Evolutionary conservation across 2,888 invertebrate species (phyloP), one percentile per base, ranked within the genome.

Genomic region (Drosophila affinis): DNA sequence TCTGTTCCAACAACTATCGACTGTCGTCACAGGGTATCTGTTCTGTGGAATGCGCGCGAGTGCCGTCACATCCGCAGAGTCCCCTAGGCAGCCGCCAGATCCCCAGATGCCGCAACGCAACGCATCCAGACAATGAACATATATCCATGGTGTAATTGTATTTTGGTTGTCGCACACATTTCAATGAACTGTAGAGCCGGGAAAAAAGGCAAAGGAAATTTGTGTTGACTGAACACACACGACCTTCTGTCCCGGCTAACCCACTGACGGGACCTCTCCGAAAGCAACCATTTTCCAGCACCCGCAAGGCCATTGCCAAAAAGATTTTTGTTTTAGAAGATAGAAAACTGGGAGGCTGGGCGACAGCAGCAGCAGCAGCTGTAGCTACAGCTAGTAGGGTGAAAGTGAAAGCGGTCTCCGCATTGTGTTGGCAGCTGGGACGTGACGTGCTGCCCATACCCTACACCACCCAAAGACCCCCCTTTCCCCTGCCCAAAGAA

Each of bases 391-490:
- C 71, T 80, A 86, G 83, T 77, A 82, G 80, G 82, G 75, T 88
- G 65, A 53, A 86, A 83, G 86, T 86, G 84, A 83, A 88, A 82
- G 83, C 86, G 86, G 48, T 71, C 53, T 61, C 72, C 67, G 58
- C 75, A 73, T 72, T 68, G 51, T 72, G 75, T 59, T 74, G 72
- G 72, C 81, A 82, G 86, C 77, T 85, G 81, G 63, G 79, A 79
- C 88, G 70, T 72, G 70, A 75, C 82, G 69, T 63, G 57, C 62
- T 49, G 24, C 57, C 51, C 59, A 21, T 24, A n/a, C 18, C n/a
- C 34, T 9, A 54, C 9, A 18, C 2, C 27, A 29, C n/a, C 34
- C 9, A 21, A n/a, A n/a, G n/a, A 54, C 5, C 18, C 21, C 17
- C 24, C 29, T 4, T n/a, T n/a, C n/a, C n/a, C 56, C 54, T 68